phyloP scores from a whole-genome alignment of 2,888 invertebrate species.

The Conomelus anceps region DNA sequence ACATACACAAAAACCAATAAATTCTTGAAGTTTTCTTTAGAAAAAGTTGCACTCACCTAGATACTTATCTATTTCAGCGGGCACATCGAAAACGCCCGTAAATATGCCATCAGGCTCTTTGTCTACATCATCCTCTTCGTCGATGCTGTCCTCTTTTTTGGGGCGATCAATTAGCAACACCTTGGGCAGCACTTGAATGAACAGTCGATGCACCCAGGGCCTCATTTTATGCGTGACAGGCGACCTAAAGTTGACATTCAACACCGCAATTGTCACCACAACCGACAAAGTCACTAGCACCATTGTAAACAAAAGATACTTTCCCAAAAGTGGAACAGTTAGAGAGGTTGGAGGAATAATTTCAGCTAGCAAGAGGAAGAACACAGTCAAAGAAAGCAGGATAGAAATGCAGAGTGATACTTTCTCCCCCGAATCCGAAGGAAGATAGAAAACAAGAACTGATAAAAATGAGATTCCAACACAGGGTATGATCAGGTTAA shows the following conservation, averaged over 20 bases:
- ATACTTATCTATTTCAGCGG: constrained; percentile 59
- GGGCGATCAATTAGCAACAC: constrained; percentile 84
- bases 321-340: constrained; percentile 84
- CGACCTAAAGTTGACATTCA: constrained; percentile 84
- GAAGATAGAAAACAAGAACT: constrained; percentile 94
- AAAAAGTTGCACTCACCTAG: constrained; percentile 39
- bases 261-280: constrained; percentile 86
- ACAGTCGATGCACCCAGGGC: constrained; percentile 63
- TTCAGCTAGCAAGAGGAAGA: constrained; percentile 86
- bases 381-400: constrained; percentile 86
- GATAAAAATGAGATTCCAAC: constrained; percentile 95
- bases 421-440: constrained; percentile 96
- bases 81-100: constrained; percentile 69
- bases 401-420: constrained; percentile 92
- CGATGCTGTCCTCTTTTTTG: constrained; percentile 60
- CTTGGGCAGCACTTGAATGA: constrained; percentile 66
- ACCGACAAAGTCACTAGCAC: constrained; percentile 88
- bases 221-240: constrained; percentile 89
- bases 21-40: not conserved
- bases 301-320: constrained; percentile 91
- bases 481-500: constrained; percentile 94
- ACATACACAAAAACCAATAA: too few species aligned
- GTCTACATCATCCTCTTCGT: constrained; percentile 37
- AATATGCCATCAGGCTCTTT: constrained; percentile 55
- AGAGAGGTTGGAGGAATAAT: constrained; percentile 91